Percentiles rank a stretch among this genome's conserved stretches.
phyloP scores from a whole-genome alignment of 2,888 invertebrate genomes.

The Globia sparganii region DNA sequence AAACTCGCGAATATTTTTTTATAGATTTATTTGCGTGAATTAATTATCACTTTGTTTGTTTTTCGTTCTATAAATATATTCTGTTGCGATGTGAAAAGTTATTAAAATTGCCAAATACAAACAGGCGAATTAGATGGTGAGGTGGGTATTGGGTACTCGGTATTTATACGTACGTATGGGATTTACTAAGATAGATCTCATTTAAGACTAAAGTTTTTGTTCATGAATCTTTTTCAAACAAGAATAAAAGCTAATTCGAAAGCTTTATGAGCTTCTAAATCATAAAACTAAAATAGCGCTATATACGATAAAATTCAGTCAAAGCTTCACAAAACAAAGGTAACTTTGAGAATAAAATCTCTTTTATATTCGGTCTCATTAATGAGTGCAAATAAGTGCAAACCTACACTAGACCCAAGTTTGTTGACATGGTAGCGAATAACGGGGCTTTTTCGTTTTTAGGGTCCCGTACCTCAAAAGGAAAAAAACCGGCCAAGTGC shows the following conservation, averaged over 20 bases:
- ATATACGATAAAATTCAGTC: background rate
- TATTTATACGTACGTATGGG: background rate
- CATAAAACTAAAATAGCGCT: slow-evolving; percentile 13
- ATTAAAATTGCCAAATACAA: slow-evolving; percentile 31
- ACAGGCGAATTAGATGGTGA: background rate
- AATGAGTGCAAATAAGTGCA: slow-evolving; percentile 75
- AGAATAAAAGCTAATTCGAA: slow-evolving; percentile 1
- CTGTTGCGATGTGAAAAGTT: slow-evolving; percentile 17
- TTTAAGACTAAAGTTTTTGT: background rate
- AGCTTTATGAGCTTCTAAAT: slow-evolving; percentile 3
- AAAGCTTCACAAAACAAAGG: slow-evolving; percentile 10
- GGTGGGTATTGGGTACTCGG: background rate
- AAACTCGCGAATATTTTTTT: slow-evolving; percentile 74
- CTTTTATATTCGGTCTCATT: slow-evolving; percentile 72
- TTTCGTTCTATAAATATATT: slow-evolving; percentile 37
- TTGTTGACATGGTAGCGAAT: slow-evolving; percentile 75
- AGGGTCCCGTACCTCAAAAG: too few species aligned
- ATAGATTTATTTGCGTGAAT: slow-evolving; percentile 65
- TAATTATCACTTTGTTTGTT: slow-evolving; percentile 48
- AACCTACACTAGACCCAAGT: slow-evolving; percentile 69
- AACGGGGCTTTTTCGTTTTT: slow-evolving; percentile 64
- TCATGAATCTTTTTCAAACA: background rate
- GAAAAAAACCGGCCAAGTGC: too few species aligned
- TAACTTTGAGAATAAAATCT: slow-evolving; percentile 63
- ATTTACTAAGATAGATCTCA: background rate